Evolutionary conservation across 2,113 vertebrate genomes (phyloP).

Genomic region (Paramormyrops kingsleyae): DNA sequence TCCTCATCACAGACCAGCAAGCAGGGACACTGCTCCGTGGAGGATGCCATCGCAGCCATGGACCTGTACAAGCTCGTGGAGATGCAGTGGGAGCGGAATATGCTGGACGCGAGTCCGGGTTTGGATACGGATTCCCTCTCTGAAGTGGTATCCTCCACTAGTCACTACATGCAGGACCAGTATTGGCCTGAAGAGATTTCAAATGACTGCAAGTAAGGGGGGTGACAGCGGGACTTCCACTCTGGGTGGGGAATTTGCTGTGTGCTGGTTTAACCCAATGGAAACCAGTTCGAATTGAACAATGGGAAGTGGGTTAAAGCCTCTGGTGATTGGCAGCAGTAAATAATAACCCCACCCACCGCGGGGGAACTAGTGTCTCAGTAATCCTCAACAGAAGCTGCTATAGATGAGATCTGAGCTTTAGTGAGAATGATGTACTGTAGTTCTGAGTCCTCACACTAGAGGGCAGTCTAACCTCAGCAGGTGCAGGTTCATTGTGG

Average conservation of each 20-base stretch:
- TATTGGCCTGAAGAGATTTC: constrained; percentile 78
- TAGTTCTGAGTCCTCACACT: neutral
- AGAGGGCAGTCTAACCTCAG: neutral
- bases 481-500: neutral
- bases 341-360: neutral
- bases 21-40: constrained; percentile 82
- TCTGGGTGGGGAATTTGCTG: neutral
- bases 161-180: constrained; percentile 80
- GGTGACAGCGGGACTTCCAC: neutral
- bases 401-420: neutral
- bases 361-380: neutral
- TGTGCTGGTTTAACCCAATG: neutral
- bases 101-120: constrained; percentile 27
- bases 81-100: constrained; percentile 69
- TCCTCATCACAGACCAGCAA: constrained; percentile 54
- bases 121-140: constrained; percentile 16
- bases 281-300: neutral
- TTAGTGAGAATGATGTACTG: neutral
- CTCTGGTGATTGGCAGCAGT: neutral
- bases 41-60: constrained; percentile 79
- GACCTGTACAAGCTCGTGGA: constrained; percentile 92
- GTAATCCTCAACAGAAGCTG: neutral
- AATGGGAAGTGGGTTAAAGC: neutral
- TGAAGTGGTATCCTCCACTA: constrained; percentile 55
- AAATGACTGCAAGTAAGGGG: constrained; percentile 40